phyloP scores from a whole-genome alignment of 1,140 invertebrate genomes.

The Drosophila bipectinata region DNA sequence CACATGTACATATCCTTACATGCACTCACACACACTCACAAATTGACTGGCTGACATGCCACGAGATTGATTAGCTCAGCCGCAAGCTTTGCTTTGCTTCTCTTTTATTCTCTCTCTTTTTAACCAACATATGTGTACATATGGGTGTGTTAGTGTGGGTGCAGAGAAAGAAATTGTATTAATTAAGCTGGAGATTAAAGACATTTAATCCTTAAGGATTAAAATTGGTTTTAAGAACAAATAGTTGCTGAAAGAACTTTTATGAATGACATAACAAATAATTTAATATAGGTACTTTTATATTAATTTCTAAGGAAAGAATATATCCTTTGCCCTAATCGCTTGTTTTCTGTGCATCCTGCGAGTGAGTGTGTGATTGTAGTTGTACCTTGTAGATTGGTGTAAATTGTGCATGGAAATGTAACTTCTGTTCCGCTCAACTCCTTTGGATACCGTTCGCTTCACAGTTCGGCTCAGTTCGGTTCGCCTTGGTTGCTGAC shows the following conservation, averaged over 20 bases:
- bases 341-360: not conserved
- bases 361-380: constrained; percentile 16
- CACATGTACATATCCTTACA: constrained; percentile 9
- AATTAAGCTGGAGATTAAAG: not conserved
- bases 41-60: constrained; percentile 80
- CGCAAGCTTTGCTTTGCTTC: constrained; percentile 61
- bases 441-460: constrained; percentile 24
- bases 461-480: constrained; percentile 20
- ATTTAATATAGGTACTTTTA: too few relatives aligned
- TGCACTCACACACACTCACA: constrained; percentile 56
- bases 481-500: constrained; percentile 62
- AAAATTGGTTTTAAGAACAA: too few relatives aligned
- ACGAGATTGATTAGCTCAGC: constrained; percentile 79
- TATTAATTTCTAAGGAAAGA: too few relatives aligned
- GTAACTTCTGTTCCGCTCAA: constrained; percentile 68
- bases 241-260: too few relatives aligned
- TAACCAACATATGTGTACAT: not conserved
- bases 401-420: constrained; percentile 82
- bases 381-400: constrained; percentile 67
- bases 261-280: too few relatives aligned
- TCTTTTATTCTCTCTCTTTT: constrained; percentile 12
- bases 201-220: too few relatives aligned
- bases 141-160: not conserved
- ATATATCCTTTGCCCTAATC: not conserved
- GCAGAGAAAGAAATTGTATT: not conserved